These are phyloP conservation scores for Sphenopsis melanotis DNA, from an alignment of 2,797 vertebrate genomes.

Conservation along the genomic window DNA sequence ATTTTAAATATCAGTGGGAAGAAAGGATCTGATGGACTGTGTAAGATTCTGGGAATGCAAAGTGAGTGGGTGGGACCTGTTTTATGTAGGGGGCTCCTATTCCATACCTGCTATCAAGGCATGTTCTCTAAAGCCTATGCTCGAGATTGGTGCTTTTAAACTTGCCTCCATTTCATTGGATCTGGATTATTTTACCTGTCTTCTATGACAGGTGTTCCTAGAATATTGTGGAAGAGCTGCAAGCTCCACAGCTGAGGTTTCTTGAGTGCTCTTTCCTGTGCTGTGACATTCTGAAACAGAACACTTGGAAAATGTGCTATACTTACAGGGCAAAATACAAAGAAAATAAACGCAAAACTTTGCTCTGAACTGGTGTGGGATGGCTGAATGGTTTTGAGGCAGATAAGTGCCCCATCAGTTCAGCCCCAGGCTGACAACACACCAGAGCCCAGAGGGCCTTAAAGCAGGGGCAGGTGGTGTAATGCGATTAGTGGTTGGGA, in stretches of 20 bases:
- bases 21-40: not conserved
- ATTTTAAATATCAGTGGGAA: not conserved
- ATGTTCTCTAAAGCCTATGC: not conserved
- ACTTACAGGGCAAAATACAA: not conserved
- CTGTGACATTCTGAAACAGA: not conserved
- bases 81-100: not conserved
- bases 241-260: not conserved
- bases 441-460: not conserved
- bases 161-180: not conserved
- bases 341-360: not conserved
- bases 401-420: not conserved
- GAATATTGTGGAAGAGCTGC: not conserved
- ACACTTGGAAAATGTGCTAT: not conserved
- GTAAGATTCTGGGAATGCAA: not conserved
- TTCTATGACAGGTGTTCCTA: not conserved
- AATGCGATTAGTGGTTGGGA: not conserved
- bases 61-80: not conserved
- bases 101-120: not conserved
- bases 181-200: not conserved
- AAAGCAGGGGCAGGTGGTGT: accelerated
- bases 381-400: not conserved
- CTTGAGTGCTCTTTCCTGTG: not conserved
- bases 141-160: not conserved
- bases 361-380: not conserved
- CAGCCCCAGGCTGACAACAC: not conserved